Evolutionary conservation across 2,888 invertebrate genomes (phyloP), one percentile per base, ranked within the genome.

Genomic region (Sthenelais limicola): DNA sequence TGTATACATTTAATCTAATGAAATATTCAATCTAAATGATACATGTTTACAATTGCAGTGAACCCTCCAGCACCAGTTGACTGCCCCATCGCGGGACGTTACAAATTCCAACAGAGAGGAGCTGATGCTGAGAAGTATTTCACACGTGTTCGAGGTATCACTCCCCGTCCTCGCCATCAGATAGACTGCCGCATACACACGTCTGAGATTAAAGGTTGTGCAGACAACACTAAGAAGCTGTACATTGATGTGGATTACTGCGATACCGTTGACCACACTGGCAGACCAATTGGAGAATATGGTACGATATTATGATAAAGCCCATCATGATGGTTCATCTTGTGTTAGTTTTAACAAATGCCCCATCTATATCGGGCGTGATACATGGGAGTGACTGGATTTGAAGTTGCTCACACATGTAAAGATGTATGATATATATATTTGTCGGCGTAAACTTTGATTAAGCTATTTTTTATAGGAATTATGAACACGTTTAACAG

Each of bases 61-160:
- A 82, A 88, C 76, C 88, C 88, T 3, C 98, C 98, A 0, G 92
- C 94, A 0, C 94, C 97, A 0, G 94, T 98, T 4, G 92, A 95
- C 52, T 98, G 98, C 87, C 98, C 98, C 0, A 93, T 98, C 0
- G 98, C 97, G 51, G 98, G 98, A 0, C 97, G 98, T 88, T 98
- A 96, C 86, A 94, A 93, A 87, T 98, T 98, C 84, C 92, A 93
- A 0, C 98, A 98, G 88, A 75, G 96, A 86, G 80, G 82, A 5
- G 77, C 80, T 38, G 24, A 71, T 0, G 79, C 82, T 47, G 86
- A 87, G 74, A 77, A 83, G 38, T 97, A 98, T 84, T 94, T 93
- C 89, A 98, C 97, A 0, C 92, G 98, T 87, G 97, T 98, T 82
- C 90, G 98, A 66, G 98, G 98, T 74, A 96, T 98, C 0, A 98